These are phyloP conservation scores for Ceratina calcarata DNA, from an alignment of 1,140 invertebrate genomes.

Conservation along the genomic window DNA sequence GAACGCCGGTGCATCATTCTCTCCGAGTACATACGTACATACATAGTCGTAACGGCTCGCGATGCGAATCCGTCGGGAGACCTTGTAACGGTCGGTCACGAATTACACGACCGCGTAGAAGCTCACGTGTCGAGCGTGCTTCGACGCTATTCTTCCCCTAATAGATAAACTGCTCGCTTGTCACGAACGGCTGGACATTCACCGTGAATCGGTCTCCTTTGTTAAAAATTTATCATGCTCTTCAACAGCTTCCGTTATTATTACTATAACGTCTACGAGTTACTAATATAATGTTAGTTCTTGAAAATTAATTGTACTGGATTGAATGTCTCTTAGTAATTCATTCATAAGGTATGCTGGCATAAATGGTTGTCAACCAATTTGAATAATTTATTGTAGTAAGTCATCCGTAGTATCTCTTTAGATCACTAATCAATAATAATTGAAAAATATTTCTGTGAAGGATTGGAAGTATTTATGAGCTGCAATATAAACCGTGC, in stretches of 20 bases:
- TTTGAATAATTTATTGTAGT: background rate
- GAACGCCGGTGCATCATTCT: constrained; percentile 54
- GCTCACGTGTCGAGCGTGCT: constrained; percentile 7
- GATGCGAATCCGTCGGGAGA: constrained; percentile 49
- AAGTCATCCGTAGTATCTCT: too few relatives aligned
- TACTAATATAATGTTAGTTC: too few relatives aligned
- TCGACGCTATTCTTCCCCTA: too few relatives aligned
- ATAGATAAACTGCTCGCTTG: background rate
- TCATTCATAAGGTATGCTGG: too few relatives aligned
- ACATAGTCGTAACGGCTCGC: constrained; percentile 58
- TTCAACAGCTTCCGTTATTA: background rate
- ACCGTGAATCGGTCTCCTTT: background rate
- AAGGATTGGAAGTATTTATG: background rate
- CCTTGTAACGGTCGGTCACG: constrained; percentile 66
- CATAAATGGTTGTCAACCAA: too few relatives aligned
- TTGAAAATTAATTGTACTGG: too few relatives aligned
- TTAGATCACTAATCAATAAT: too few relatives aligned
- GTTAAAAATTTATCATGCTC: background rate
- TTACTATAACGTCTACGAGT: too few relatives aligned
- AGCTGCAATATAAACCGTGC: background rate
- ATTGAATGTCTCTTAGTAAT: too few relatives aligned
- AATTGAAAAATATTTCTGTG: too few relatives aligned
- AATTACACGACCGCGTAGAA: constrained; percentile 50
- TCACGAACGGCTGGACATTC: background rate
- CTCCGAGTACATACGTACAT: too few relatives aligned